phyloP scores from a whole-genome alignment of 64 coral and sea anemone species.

The Trachythela sp. region DNA sequence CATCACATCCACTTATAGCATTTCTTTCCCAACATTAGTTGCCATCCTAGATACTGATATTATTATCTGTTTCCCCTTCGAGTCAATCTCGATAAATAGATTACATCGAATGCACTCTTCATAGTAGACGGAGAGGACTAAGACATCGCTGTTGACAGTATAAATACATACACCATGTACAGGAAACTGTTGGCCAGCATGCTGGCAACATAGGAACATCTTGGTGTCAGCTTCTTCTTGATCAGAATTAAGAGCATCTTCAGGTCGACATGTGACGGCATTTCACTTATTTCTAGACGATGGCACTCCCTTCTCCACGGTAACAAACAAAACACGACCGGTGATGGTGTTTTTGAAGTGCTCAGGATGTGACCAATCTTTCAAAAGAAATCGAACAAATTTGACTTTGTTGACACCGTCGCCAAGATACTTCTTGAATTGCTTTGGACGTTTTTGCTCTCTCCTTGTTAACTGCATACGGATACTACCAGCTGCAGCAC shows the following conservation, averaged over 20 bases:
- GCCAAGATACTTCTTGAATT: slow-evolving; percentile 4
- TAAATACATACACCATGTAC: slow-evolving; percentile 1
- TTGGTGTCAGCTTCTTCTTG: slow-evolving; percentile 49
- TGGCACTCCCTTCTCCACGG: not conserved
- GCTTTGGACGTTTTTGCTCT: slow-evolving; percentile 11
- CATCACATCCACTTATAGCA: slow-evolving; percentile 37
- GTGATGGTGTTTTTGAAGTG: not conserved
- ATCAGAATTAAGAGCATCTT: slow-evolving; percentile 8
- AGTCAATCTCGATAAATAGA: not conserved
- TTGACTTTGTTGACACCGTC: slow-evolving; percentile 22
- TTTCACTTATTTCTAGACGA: not conserved
- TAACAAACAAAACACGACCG: not conserved
- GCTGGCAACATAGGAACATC: not conserved
- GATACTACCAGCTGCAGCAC: not conserved
- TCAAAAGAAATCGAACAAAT: not conserved
- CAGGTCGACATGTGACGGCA: not conserved
- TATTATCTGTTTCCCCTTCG: not conserved
- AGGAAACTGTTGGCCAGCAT: not conserved
- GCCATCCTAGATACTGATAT: not conserved
- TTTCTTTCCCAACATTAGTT: not conserved
- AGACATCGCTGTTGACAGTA: slow-evolving; percentile 28
- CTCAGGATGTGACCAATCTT: slow-evolving; percentile 6
- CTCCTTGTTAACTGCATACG: slow-evolving; percentile 21
- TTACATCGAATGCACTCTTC: not conserved
- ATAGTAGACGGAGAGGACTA: not conserved